Evolutionary conservation across 1,140 invertebrate genomes (phyloP), one percentile per base, ranked within the genome.

Genomic region (Diplogasteroides magnus): DNA sequence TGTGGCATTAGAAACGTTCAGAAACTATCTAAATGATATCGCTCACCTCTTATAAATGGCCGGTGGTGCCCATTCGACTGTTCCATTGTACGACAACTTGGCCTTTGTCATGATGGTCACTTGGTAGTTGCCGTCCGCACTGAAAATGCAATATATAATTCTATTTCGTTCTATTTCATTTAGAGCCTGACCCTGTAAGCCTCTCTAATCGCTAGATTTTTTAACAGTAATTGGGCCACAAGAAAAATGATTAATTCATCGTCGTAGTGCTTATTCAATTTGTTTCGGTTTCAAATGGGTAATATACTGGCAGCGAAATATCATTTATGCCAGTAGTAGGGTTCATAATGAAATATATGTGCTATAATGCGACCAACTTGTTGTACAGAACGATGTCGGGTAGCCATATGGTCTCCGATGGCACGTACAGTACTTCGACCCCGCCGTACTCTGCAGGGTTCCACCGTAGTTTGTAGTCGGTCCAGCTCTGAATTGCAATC

Each of bases 391-490:
- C 78, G 63, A 83, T 82, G 64, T 97, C 94, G 19, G 94, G 94
- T 56, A 94, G 86, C 96, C 95, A 98, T 83, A 97, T 94, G 84
- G 85, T 81, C 27, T 86, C 83, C 0, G 85, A 86, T n/a, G 87
- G 87, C 77, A 96, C 91, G 64, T 87, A 82, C 2, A 88, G 77
- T 27, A 84, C 83, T 62, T 83, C 91, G 31, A 96, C 91, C 3
- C 92, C 93, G 0, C 93, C 94, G 83, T 97, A 97, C 81, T 96
- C 92, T 59, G 87, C 85, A 0, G 93, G 92, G 84, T 97, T 91
- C 94, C 94, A 98, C 81, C 89, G 88, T 82, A 97, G 91, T 86
- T 97, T 97, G 86, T 96, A 91, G 86, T 98, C 94, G 76, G 91
- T 89, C 94, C 94, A 97, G 87, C 70, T 72, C 85, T 87, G 77